A percentile compares a stretch with the other conserved stretches of the same genome.
These are phyloP conservation scores for Macrobrachium rosenbergii DNA, from an alignment of 1,140 invertebrate species.

Conservation along the genomic window DNA sequence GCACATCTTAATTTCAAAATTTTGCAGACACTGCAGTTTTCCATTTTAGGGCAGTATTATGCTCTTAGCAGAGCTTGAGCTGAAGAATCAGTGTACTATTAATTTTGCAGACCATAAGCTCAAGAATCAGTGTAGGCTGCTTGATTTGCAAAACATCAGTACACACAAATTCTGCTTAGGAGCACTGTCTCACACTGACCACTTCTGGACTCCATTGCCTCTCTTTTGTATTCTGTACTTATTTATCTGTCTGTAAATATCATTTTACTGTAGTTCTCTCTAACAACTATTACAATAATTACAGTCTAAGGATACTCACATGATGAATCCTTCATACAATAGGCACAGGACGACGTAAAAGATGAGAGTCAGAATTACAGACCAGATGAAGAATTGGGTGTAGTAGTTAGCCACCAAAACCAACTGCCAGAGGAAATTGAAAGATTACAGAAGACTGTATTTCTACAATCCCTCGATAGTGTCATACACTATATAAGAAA, in stretches of 20 bases:
- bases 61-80: neutral
- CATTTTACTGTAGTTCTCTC: no score
- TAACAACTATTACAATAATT: neutral
- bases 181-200: no score
- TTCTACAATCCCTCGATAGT: neutral
- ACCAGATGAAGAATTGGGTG: slow-evolving; percentile 75
- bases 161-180: no score
- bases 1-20: no score
- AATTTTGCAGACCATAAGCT: no score
- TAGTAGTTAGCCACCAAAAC: slow-evolving; percentile 79
- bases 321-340: slow-evolving; percentile 74
- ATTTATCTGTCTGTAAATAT: neutral
- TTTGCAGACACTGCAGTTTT: no score
- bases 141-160: neutral
- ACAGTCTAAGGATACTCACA: slow-evolving; percentile 27
- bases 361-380: slow-evolving; percentile 75
- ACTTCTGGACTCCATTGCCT: no score
- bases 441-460: neutral
- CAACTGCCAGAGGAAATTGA: slow-evolving; percentile 72
- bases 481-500: neutral
- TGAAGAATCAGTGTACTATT: slow-evolving; percentile 67
- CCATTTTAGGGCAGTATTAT: neutral
- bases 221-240: slow-evolving; percentile 49
- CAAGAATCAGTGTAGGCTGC: no score
- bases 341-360: slow-evolving; percentile 75